Conservation (phyloP, 2,113 vertebrate genomes). For the Chrysochloris asiatica region DNA sequence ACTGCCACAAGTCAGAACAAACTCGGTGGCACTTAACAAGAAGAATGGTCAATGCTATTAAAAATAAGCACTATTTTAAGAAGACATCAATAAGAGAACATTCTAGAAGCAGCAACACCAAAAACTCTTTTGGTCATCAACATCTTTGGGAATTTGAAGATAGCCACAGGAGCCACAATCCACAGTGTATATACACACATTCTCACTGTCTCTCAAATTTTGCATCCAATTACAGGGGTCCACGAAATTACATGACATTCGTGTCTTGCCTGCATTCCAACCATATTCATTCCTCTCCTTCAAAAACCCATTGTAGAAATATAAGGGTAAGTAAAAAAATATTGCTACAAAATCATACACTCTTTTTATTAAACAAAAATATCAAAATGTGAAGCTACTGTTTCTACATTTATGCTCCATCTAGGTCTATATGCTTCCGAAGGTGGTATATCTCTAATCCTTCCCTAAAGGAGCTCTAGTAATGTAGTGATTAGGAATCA, state of each 20-base stretch:
- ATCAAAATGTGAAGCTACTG: too few species aligned
- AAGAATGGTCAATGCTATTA: slow-evolving; percentile 14
- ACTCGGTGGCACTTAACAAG: too few species aligned
- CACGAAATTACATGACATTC: background rate
- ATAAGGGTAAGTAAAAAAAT: too few species aligned
- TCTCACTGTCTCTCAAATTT: background rate
- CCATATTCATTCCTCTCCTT: background rate
- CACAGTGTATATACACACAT: background rate
- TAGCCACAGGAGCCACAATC: background rate
- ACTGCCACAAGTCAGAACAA: too few species aligned
- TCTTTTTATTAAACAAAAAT: too few species aligned
- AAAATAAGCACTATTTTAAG: slow-evolving; percentile 13
- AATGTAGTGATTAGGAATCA: too few species aligned
- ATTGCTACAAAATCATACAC: too few species aligned
- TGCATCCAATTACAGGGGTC: background rate
- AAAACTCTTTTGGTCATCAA: background rate
- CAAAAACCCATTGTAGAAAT: background rate
- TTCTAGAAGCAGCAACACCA: slow-evolving; percentile 7
- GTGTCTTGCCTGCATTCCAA: background rate
- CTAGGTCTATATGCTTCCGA: too few species aligned
- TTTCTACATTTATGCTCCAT: too few species aligned
- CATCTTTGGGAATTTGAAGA: background rate
- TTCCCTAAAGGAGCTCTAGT: too few species aligned
- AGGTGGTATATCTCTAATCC: too few species aligned
- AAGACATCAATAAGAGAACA: slow-evolving; percentile 24